These are phyloP conservation scores for Euwallacea fornicatus DNA, from an alignment of 1,140 invertebrate species.

Conservation along the genomic window DNA sequence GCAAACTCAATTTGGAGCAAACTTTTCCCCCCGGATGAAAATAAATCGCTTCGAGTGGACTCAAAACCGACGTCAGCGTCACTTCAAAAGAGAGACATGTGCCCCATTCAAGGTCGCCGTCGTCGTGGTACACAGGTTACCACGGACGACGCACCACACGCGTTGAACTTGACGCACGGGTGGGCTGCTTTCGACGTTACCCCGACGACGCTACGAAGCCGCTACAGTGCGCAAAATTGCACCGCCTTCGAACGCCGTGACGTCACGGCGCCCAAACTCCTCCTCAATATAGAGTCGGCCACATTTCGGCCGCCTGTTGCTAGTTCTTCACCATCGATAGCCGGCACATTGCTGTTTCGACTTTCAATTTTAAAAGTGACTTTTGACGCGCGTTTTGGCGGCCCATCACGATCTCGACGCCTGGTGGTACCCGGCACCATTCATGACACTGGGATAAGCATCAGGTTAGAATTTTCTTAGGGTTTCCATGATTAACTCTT, in stretches of 20 bases:
- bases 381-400: conserved; percentile 8
- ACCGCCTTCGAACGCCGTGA: conserved; percentile 49
- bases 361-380: background rate
- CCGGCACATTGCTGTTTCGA: conserved; percentile 29
- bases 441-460: conserved; percentile 32
- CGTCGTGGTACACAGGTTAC: conserved; percentile 42
- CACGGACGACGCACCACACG: conserved; percentile 48
- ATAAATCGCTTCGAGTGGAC: background rate
- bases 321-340: conserved; percentile 48
- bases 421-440: conserved; percentile 1
- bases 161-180: conserved; percentile 42
- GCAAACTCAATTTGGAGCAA: no score
- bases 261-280: conserved; percentile 48
- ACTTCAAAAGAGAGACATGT: conserved; percentile 34
- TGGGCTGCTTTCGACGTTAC: conserved; percentile 47
- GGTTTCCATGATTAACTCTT: no score
- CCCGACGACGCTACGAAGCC: conserved; percentile 43
- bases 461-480: conserved; percentile 27
- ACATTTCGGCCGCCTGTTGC: conserved; percentile 52
- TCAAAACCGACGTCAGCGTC: background rate
- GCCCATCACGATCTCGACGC: background rate
- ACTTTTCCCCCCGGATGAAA: conserved; percentile 4
- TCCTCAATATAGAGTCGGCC: conserved; percentile 45
- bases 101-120: conserved; percentile 43
- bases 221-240: conserved; percentile 48